phyloP scores from a whole-genome alignment of 2,888 invertebrate genomes.

The Dromius quadrimaculatus region DNA sequence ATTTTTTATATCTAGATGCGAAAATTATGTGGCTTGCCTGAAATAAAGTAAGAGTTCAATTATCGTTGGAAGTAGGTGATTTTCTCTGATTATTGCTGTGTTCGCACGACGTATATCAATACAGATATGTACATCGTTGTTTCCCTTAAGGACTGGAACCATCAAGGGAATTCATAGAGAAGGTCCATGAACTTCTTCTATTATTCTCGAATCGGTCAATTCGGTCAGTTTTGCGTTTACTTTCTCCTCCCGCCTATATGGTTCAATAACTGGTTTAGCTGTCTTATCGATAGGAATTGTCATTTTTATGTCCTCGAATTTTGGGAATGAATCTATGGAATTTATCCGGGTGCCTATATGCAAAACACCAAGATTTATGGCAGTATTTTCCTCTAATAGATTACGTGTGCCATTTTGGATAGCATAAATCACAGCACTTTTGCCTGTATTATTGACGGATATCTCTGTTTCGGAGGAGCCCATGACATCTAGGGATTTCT shows the following conservation, averaged over 20 bases:
- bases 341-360: background rate
- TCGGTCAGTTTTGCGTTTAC: constrained; percentile 57
- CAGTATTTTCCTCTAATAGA: background rate
- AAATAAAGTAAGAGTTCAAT: constrained; percentile 56
- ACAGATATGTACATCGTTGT: constrained; percentile 57
- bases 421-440: background rate
- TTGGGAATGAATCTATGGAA: background rate
- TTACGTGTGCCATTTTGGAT: background rate
- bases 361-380: background rate
- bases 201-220: constrained; percentile 45
- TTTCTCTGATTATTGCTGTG: constrained; percentile 56
- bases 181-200: background rate
- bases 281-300: constrained; percentile 57
- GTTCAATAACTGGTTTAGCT: constrained; percentile 58
- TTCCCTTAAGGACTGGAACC: constrained; percentile 54
- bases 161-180: background rate
- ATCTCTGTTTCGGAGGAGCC: background rate
- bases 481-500: constrained; percentile 54
- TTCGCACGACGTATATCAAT: constrained; percentile 58
- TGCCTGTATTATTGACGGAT: background rate
- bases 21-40: constrained; percentile 56
- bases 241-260: constrained; percentile 55
- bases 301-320: constrained; percentile 58
- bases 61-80: constrained; percentile 56
- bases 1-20: constrained; percentile 58